Conservation (phyloP, 2,113 vertebrate species). For the Micromys minutus region DNA sequence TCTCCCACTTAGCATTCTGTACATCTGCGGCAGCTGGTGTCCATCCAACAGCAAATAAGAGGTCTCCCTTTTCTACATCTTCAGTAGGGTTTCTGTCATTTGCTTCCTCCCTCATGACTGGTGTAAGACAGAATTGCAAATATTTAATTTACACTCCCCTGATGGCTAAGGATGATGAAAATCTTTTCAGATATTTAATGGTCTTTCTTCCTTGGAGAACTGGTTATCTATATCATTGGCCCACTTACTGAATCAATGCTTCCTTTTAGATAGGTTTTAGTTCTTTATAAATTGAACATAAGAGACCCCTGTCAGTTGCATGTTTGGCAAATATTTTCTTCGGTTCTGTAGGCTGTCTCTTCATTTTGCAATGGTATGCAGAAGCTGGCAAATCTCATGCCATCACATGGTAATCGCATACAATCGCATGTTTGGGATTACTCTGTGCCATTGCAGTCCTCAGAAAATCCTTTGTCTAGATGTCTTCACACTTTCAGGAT, state of each 20-base stretch:
- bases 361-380: background rate
- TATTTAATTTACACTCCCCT: background rate
- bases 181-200: background rate
- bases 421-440: background rate
- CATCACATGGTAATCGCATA: background rate
- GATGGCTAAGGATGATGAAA: background rate
- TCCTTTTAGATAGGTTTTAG: background rate
- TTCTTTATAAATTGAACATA: background rate
- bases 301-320: background rate
- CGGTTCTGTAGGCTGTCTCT: background rate
- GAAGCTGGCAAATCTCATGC: background rate
- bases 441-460: background rate
- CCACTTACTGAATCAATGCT: background rate
- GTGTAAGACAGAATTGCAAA: background rate
- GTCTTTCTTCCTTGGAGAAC: background rate
- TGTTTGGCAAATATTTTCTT: background rate
- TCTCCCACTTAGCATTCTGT: background rate
- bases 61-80: background rate
- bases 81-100: background rate
- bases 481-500: background rate
- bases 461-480: background rate
- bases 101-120: background rate
- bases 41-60: background rate
- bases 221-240: background rate
- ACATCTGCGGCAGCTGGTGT: background rate